phyloP scores from a whole-genome alignment of 1,140 invertebrate genomes.

The Drosophila virilis region DNA sequence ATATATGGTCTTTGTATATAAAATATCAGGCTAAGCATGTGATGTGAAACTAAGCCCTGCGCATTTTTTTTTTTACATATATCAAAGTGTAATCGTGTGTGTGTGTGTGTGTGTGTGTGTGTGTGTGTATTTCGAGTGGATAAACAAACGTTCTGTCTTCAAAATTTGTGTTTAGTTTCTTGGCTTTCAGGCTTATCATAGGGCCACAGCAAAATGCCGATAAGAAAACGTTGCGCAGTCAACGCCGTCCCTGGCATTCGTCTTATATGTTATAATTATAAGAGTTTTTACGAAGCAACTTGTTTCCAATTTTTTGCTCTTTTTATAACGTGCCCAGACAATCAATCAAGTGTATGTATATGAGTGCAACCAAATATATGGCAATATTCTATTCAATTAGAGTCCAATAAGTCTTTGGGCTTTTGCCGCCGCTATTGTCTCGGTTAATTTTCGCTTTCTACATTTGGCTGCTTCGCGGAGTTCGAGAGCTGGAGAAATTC shows the following conservation, averaged over 20 bases:
- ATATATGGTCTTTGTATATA: background rate
- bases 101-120: conserved; percentile 8
- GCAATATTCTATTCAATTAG: conserved; percentile 4
- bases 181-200: conserved; percentile 26
- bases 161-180: conserved; percentile 2
- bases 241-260: conserved; percentile 25
- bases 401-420: conserved; percentile 1
- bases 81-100: background rate
- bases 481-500: conserved; percentile 22
- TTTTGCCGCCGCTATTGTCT: background rate
- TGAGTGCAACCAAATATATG: conserved; percentile 2
- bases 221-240: conserved; percentile 61
- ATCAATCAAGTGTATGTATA: conserved; percentile 30
- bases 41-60: conserved; percentile 14
- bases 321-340: background rate
- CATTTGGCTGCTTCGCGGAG: background rate
- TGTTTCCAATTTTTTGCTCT: background rate
- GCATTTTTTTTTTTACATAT: conserved; percentile 18
- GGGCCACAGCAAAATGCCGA: conserved; percentile 28
- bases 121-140: conserved; percentile 17
- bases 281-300: background rate
- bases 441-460: conserved; percentile 10
- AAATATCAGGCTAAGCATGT: conserved; percentile 14
- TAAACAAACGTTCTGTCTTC: conserved; percentile 36
- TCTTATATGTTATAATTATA: conserved; percentile 9